Evolutionary conservation across 2,888 invertebrate species (phyloP), one percentile per base, ranked within the genome.

Genomic region (Dryocosmus kuriphilus): DNA sequence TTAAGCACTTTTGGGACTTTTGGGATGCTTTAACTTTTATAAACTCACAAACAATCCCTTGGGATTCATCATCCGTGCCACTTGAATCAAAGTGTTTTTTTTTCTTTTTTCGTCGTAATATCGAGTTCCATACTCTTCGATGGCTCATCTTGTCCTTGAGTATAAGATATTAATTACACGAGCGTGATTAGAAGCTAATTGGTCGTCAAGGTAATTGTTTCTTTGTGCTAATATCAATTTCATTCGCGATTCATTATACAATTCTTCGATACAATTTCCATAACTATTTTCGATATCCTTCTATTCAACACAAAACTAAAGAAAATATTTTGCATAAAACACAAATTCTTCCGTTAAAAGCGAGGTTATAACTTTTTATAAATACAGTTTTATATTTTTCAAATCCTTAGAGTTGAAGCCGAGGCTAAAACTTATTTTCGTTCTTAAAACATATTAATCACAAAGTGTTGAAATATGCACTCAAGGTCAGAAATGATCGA

Each of bases 121-220:
- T 89, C 19, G 91, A 90, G 77, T 90, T 90, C 92, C 92, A 92
- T 79, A 92, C 90, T 78, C 87, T 90, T 75, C 89, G 89, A 81
- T 91, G 92, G 73, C 90, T 91, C 92, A 92, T 92, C 75, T 19
- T 27, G 62, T 35, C 65, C 77, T 77, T 71, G 38, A 38, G 61
- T 41, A 41, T 32, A 41, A 77, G 32, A 60, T 65, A 76, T 55
- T 62, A 77, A 78, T 77, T 74, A 71, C 35, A 8, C 76, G 35
- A 71, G 65, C 65, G 76, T 77, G 67, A 77, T 77, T 71, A 67
- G 65, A 75, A 76, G 76, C 77, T 78, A 81, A 82, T 81, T 79
- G 71, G 14, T 67, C 46, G 62, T 19, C 80, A 80, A 81, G 79
- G 75, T 61, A 57, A 74, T n/a, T 30, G 16, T 51, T 38, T 55